Conservation (phyloP, 1,140 invertebrate species). For the Heliconius hermathena region DNA sequence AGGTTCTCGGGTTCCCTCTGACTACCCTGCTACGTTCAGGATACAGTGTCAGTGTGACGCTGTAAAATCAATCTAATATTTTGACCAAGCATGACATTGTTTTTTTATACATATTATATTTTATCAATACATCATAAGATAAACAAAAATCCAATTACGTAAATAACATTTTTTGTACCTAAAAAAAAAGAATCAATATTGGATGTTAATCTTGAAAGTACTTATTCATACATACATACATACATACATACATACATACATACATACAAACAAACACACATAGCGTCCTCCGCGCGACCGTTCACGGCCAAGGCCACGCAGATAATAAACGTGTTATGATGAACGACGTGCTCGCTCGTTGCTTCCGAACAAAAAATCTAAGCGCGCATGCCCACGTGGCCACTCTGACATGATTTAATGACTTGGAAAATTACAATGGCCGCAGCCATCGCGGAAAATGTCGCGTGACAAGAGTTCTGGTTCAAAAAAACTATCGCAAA, state of each 20-base stretch:
- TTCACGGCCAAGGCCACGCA: conserved; percentile 76
- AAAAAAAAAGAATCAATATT: background rate
- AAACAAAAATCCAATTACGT: background rate
- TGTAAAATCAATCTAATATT: too few relatives aligned
- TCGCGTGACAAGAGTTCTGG: background rate
- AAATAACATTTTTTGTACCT: background rate
- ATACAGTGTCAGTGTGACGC: too few relatives aligned
- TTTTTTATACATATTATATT: too few relatives aligned
- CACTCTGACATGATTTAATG: conserved; percentile 68
- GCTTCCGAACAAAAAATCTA: conserved; percentile 56
- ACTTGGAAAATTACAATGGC: conserved; percentile 66
- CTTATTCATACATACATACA: background rate
- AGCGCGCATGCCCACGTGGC: conserved; percentile 58
- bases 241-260: conserved; percentile 9
- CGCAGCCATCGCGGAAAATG: background rate
- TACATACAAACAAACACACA: conserved; percentile 40
- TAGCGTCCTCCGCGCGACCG: conserved; percentile 58
- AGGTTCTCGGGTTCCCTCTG: too few relatives aligned
- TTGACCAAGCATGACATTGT: too few relatives aligned
- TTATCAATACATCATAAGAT: background rate
- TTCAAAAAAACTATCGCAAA: background rate
- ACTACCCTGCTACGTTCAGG: too few relatives aligned
- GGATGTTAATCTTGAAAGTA: background rate
- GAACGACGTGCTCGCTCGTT: conserved; percentile 57
- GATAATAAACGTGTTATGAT: conserved; percentile 69